A percentile compares a stretch with the other conserved stretches of the same genome.
Evolutionary conservation across 2,888 invertebrate genomes (phyloP).

Genomic region (Camponotus fellah): DNA sequence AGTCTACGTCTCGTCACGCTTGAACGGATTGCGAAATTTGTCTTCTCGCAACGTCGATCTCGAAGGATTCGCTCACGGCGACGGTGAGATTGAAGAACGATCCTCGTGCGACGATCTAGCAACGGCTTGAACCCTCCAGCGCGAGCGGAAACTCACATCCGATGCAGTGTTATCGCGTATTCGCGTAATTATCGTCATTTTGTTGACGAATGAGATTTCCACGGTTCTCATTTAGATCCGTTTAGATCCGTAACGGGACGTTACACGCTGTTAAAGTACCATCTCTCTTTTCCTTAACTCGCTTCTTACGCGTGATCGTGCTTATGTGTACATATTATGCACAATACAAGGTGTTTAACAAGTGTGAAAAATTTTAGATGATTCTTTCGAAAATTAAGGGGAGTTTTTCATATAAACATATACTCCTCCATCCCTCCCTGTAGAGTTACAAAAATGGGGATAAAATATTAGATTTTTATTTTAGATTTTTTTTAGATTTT

Average conservation of each 20-base stretch:
- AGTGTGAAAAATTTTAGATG: no score
- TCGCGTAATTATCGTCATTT: constrained; percentile 48
- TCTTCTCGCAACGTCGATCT: constrained; percentile 17
- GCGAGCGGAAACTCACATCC: constrained; percentile 45
- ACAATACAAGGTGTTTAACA: no score
- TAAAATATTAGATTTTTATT: no score
- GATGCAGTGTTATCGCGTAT: constrained; percentile 18
- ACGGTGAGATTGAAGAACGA: constrained; percentile 20
- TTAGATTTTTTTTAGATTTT: no score
- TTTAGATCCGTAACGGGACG: constrained; percentile 31
- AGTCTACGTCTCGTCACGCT: constrained; percentile 12
- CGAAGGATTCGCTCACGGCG: constrained; percentile 14
- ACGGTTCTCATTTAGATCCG: constrained; percentile 26
- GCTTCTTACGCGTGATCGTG: constrained; percentile 11
- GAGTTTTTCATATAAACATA: no score
- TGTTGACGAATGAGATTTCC: constrained; percentile 38
- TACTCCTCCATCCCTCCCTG: no score
- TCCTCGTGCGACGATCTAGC: constrained; percentile 14
- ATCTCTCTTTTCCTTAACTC: constrained; percentile 25
- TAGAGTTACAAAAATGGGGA: no score
- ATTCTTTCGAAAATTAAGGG: no score
- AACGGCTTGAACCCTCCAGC: neutral
- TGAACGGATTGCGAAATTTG: constrained; percentile 13
- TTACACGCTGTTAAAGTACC: constrained; percentile 34
- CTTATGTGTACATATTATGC: neutral